Percentiles rank a stretch among this genome's conserved stretches.
Evolutionary conservation across 2,113 vertebrate species (phyloP).

Genomic region (Struthidea cinerea): DNA sequence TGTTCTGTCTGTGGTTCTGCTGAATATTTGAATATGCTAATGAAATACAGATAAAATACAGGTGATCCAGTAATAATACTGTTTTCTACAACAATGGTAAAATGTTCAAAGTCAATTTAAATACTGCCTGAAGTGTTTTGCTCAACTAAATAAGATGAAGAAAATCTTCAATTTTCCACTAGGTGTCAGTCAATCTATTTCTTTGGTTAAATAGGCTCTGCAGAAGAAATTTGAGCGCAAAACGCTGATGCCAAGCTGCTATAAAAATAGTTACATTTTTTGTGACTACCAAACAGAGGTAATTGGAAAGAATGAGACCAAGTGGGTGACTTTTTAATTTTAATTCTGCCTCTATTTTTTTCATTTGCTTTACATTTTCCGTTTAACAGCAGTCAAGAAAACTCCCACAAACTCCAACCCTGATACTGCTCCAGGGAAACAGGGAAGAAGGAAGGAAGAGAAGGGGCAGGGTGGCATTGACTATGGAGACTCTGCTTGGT

Average conservation of each 20-base stretch:
- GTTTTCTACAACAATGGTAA: not conserved
- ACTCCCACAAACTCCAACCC: not conserved
- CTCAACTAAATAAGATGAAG: not conserved
- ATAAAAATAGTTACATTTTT: not conserved
- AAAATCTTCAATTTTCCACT: not conserved
- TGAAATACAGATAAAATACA: not conserved
- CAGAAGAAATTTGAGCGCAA: not conserved
- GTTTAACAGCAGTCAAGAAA: not conserved
- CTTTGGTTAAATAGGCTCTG: not conserved
- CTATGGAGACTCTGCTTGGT: not conserved
- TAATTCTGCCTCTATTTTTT: not conserved
- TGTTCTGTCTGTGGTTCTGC: not conserved
- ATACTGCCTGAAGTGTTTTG: not conserved
- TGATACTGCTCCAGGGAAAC: not conserved
- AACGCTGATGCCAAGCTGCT: not conserved
- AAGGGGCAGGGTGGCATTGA: not conserved
- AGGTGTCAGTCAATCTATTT: conserved; percentile 49
- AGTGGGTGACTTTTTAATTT: not conserved
- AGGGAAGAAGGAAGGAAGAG: not conserved
- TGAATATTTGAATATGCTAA: not conserved
- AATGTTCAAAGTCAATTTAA: not conserved
- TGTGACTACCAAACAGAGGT: not conserved
- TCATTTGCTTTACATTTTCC: not conserved
- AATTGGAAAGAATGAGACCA: not conserved
- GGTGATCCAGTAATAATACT: not conserved